Percentiles rank a stretch among this genome's conserved stretches.
These are phyloP conservation scores for Hippocampus abdominalis DNA, from an alignment of 2,113 vertebrate species.

Conservation along the genomic window DNA sequence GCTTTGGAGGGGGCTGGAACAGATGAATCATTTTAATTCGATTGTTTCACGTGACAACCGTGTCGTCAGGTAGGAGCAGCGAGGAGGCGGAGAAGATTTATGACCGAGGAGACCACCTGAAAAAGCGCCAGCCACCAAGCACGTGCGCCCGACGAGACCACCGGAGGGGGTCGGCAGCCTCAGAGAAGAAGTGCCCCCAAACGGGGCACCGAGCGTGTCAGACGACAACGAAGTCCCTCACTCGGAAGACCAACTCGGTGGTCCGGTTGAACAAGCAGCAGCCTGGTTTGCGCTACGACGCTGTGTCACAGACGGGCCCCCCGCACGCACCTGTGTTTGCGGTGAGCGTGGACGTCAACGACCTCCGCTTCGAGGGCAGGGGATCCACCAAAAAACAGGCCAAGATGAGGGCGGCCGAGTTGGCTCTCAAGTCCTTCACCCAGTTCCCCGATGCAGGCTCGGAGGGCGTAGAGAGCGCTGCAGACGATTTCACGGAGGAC, in stretches of 20 bases:
- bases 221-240: slow-evolving; percentile 77
- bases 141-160: not conserved
- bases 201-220: slow-evolving; percentile 66
- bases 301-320: slow-evolving; percentile 81
- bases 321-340: slow-evolving; percentile 86
- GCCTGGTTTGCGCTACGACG: slow-evolving; percentile 83
- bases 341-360: slow-evolving; percentile 86
- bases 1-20: no score
- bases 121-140: not conserved
- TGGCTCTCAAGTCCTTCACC: slow-evolving; percentile 84
- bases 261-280: slow-evolving; percentile 89
- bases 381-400: slow-evolving; percentile 92
- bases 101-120: slow-evolving; percentile 12
- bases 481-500: slow-evolving; percentile 85
- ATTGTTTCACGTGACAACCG: not conserved
- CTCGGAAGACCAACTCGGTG: slow-evolving; percentile 88
- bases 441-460: slow-evolving; percentile 87
- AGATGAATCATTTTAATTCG: no score
- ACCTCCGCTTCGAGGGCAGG: slow-evolving; percentile 82
- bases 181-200: slow-evolving; percentile 31
- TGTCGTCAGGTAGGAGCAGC: slow-evolving; percentile 34
- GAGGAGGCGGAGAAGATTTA: slow-evolving; percentile 50
- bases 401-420: slow-evolving; percentile 85
- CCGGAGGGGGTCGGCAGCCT: not conserved
- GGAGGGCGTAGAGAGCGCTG: slow-evolving; percentile 68